phyloP scores from a whole-genome alignment of 2,888 invertebrate species.

The Malthinus flaveolus region DNA sequence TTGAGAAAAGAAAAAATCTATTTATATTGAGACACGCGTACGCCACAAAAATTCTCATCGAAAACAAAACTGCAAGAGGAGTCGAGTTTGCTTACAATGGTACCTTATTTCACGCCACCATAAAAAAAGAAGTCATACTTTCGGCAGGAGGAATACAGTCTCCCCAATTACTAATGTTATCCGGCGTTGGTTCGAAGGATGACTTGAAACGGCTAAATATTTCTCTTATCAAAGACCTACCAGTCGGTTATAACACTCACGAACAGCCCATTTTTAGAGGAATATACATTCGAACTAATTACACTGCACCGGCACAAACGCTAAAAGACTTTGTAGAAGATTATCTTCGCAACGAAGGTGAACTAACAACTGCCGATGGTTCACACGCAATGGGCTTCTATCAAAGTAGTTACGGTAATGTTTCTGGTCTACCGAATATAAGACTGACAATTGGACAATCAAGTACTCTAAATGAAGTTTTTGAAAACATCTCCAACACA shows the following conservation, averaged over 20 bases:
- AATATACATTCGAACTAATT: background rate
- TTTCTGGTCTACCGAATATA: background rate
- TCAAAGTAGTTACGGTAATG: background rate
- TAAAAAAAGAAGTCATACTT: background rate
- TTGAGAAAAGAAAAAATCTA: background rate
- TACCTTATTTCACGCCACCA: background rate
- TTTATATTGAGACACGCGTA: background rate
- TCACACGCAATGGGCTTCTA: background rate
- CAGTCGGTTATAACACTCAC: background rate
- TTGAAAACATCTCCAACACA: background rate
- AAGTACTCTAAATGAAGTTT: background rate
- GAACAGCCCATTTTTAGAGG: background rate
- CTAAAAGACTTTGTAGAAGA: background rate
- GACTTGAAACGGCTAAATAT: too few species aligned
- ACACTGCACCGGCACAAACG: background rate
- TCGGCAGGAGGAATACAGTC: too few species aligned
- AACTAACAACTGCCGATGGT: background rate
- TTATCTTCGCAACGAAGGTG: background rate
- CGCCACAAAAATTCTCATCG: background rate
- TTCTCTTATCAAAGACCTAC: too few species aligned
- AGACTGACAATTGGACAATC: background rate
- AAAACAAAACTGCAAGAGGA: background rate
- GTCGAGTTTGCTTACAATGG: background rate
- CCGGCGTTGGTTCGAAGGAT: too few species aligned
- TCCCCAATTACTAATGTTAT: too few species aligned